Percentiles rank a stretch among this genome's conserved stretches.
Conservation (phyloP, 2,797 vertebrate species). For the Adelosebastes latens region DNA sequence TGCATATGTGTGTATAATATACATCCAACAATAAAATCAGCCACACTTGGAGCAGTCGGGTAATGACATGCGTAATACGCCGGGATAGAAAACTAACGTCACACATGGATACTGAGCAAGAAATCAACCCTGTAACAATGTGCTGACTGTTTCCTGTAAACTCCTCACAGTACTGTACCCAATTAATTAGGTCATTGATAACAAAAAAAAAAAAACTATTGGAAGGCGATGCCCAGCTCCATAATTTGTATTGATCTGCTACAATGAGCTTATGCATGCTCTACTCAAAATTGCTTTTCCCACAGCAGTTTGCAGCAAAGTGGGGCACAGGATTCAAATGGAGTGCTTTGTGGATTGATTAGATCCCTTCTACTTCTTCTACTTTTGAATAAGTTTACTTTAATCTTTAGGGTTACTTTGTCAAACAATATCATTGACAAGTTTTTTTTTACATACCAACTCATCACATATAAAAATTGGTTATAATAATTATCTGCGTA, state of each 20-base stretch:
- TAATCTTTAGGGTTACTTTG: not conserved
- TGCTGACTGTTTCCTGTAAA: slow-evolving; percentile 35
- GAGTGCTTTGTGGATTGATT: not conserved
- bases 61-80: not conserved
- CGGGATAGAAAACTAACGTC: not conserved
- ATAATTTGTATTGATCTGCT: slow-evolving; percentile 58
- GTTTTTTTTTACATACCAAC: too few species aligned
- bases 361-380: not conserved
- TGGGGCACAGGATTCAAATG: slow-evolving; percentile 3
- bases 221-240: not conserved
- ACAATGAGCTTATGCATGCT: slow-evolving; percentile 22
- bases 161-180: slow-evolving; percentile 1
- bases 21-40: not conserved
- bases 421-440: too few species aligned
- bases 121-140: slow-evolving; percentile 17
- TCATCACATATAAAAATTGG: too few species aligned
- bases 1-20: not conserved
- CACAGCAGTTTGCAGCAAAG: slow-evolving; percentile 13
- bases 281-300: slow-evolving; percentile 16
- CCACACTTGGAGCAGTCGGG: not conserved
- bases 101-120: slow-evolving; percentile 9
- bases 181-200: slow-evolving; percentile 54
- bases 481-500: too few species aligned
- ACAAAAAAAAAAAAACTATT: not conserved
- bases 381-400: slow-evolving; percentile 11